Conservation (phyloP, 2,113 vertebrate species). For the Tamias sibiricus region DNA sequence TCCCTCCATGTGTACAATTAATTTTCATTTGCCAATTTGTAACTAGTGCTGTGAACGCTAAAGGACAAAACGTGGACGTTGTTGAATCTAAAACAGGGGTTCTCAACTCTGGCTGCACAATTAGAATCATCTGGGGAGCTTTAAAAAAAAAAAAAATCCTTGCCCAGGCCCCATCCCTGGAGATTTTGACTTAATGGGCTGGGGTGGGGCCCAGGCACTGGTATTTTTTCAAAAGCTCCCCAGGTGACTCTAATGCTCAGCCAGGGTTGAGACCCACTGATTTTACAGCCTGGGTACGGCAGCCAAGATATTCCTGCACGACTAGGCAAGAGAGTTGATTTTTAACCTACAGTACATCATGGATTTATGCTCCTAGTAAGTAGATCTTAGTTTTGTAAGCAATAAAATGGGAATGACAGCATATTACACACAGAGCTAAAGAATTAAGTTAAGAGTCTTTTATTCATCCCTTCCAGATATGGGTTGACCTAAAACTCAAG, state of each 20-base stretch:
- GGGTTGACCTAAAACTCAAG: not conserved
- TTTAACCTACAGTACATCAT: not conserved
- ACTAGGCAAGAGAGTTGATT: not conserved
- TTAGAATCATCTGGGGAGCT: constrained; percentile 55
- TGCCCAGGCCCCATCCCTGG: not conserved
- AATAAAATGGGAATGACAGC: constrained; percentile 38
- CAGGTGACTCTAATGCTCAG: constrained; percentile 33
- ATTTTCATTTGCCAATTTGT: constrained; percentile 43
- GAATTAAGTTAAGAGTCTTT: constrained; percentile 21
- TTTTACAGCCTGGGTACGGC: constrained; percentile 20
- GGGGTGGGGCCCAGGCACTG: not conserved
- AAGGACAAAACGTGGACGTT: not conserved
- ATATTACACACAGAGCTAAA: not conserved
- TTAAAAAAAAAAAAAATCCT: constrained; percentile 2
- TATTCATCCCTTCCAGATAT: not conserved
- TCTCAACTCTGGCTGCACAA: constrained; percentile 44
- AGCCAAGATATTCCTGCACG: not conserved
- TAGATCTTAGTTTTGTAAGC: constrained; percentile 55
- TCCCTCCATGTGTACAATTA: not conserved
- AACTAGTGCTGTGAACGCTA: not conserved
- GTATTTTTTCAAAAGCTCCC: constrained; percentile 37
- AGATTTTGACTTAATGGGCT: constrained; percentile 49
- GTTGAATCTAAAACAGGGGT: constrained; percentile 57
- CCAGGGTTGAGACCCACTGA: constrained; percentile 37
- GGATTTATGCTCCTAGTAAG: not conserved